Evolutionary conservation across 2,113 vertebrate genomes (phyloP), one percentile per base, ranked within the genome.

Genomic region (Indicator indicator): DNA sequence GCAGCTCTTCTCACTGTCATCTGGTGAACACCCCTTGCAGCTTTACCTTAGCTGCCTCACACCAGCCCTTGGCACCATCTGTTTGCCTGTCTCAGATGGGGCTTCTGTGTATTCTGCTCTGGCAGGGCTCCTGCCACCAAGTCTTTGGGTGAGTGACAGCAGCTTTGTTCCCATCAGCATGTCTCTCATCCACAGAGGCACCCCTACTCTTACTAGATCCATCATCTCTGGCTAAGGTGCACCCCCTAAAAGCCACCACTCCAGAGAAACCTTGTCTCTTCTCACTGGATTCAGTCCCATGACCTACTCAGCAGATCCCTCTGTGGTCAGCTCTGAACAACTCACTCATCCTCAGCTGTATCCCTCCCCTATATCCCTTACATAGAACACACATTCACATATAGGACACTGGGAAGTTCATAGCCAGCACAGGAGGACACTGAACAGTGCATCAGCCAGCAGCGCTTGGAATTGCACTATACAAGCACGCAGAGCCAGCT

Each of bases 401-500:
- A 26, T 9, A 30, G 20, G 1, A 5, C 26, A 28, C 21, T 1
- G 5, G 7, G 12, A 38, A 17, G 50, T 11, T 60, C 44, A 2
- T 5, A 48, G 24, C 36, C 11, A 7, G 19, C 24, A 3, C 54
- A 9, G 9, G 16, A 59, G 54, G 44, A 42, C 1, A 0, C 55
- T 12, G 5, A 59, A 10, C 12, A 36, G 60, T 60, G 20, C 2
- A 0, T 15, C 64, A 40, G 17, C 42, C 56, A 23, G n/a, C 14
- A 8, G 2, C 0, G 27, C 26, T 4, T 4, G 7, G 38, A 19
- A 23, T 5, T 3, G 1, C 2, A 1, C 26, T 13, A 9, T 9
- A 1, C 4, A 8, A 16, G 46, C 0, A 0, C 0, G 1, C 30
- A 0, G 3, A 3, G 7, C n/a, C 8, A 3, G 23, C 58, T 52